Conservation (phyloP, 2,113 vertebrate species). For the Nyctereutes procyonoides region DNA sequence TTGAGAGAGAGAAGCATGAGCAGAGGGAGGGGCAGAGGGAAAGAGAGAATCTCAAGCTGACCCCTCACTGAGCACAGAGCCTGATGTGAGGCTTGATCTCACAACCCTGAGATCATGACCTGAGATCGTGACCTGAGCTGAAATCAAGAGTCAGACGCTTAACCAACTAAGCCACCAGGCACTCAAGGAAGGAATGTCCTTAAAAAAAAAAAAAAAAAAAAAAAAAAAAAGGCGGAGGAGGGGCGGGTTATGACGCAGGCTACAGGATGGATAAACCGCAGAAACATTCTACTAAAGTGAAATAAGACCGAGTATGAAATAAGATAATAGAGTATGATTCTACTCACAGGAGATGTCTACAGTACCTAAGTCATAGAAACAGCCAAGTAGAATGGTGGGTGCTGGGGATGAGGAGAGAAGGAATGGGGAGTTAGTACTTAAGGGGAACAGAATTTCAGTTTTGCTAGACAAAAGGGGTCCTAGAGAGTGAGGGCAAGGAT, state of each 20-base stretch:
- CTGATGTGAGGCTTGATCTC: too few species aligned
- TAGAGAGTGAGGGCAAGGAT: rapidly evolving
- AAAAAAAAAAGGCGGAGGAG: neutral
- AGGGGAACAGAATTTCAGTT: neutral
- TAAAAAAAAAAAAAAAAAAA: neutral
- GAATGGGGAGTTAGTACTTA: neutral
- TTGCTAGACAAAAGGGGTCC: neutral
- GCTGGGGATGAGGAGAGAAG: too few species aligned
- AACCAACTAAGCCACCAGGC: too few species aligned
- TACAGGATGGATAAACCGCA: neutral
- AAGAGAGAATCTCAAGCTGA: too few species aligned
- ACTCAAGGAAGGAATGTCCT: neutral
- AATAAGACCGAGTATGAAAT: neutral
- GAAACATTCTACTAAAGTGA: neutral
- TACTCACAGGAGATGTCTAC: neutral
- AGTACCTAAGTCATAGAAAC: neutral
- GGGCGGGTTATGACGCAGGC: neutral
- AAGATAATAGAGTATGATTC: neutral
- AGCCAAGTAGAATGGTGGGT: neutral
- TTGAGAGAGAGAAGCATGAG: too few species aligned
- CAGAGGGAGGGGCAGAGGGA: too few species aligned
- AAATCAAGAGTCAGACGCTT: too few species aligned
- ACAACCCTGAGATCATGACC: too few species aligned
- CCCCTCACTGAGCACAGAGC: too few species aligned
- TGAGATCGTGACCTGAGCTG: too few species aligned